Conservation (phyloP, 1,140 invertebrate species). For the Rhagoletis pomonella region DNA sequence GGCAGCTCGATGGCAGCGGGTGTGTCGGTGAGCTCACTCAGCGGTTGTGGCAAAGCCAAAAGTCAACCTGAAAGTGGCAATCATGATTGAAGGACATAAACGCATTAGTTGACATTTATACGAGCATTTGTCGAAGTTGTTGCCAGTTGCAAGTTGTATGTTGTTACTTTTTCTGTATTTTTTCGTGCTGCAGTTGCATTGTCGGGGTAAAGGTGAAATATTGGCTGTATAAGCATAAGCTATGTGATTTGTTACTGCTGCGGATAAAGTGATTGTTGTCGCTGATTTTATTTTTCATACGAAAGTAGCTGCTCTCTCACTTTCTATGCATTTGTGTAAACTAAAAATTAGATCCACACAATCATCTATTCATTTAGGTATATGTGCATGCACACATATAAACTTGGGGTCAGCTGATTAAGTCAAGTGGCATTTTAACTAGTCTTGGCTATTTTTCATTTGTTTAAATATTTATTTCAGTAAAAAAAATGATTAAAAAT, state of each 20-base stretch:
- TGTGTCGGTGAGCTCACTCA: not conserved
- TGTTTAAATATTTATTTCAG: no score
- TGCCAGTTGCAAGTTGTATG: not conserved
- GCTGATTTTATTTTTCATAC: not conserved
- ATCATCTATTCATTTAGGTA: no score
- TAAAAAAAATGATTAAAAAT: no score
- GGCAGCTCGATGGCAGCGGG: not conserved
- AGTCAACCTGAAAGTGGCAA: not conserved
- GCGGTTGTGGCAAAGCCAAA: not conserved
- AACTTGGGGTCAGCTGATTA: no score
- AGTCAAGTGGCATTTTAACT: no score
- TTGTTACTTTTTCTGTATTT: not conserved
- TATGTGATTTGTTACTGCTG: not conserved
- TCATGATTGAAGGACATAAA: not conserved
- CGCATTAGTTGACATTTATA: slow-evolving; percentile 3
- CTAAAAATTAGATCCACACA: not conserved
- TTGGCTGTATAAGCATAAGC: not conserved
- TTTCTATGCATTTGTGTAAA: not conserved
- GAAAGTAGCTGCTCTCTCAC: not conserved
- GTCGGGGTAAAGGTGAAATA: not conserved
- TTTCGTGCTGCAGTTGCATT: not conserved
- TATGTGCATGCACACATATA: no score
- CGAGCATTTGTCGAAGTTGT: not conserved
- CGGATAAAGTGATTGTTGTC: not conserved
- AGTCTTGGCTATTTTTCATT: no score